phyloP scores from a whole-genome alignment of 2,797 vertebrate genomes.

The Lophius americanus region DNA sequence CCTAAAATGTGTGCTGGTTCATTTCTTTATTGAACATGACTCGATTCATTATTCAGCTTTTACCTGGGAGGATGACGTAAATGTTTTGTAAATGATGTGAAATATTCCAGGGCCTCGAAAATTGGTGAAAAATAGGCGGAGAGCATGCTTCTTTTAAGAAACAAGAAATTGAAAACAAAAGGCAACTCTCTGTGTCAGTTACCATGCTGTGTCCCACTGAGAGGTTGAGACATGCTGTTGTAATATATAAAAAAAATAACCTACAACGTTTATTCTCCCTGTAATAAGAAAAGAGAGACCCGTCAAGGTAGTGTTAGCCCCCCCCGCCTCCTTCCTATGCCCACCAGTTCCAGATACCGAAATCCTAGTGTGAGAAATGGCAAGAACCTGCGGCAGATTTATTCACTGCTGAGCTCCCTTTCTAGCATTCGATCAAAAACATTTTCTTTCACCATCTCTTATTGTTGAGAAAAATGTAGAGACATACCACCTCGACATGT shows the following conservation, averaged over 20 bases:
- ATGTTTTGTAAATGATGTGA: background rate
- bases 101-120: constrained; percentile 55
- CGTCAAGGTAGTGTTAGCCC: constrained; percentile 39
- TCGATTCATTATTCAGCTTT: background rate
- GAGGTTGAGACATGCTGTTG: constrained; percentile 58
- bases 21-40: background rate
- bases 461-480: constrained; percentile 64
- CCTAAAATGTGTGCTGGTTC: background rate
- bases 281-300: constrained; percentile 63
- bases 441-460: constrained; percentile 52
- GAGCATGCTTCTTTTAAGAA: constrained; percentile 60
- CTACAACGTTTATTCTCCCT: constrained; percentile 62
- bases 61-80: constrained; percentile 14
- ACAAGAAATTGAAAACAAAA: constrained; percentile 63
- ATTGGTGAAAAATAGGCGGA: constrained; percentile 56
- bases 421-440: constrained; percentile 63
- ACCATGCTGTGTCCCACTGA: constrained; percentile 48
- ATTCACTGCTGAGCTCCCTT: constrained; percentile 61
- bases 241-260: constrained; percentile 52
- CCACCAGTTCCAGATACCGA: constrained; percentile 62
- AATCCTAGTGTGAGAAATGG: constrained; percentile 67
- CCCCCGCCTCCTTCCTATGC: constrained; percentile 1
- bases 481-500: constrained; percentile 16
- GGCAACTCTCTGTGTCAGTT: constrained; percentile 40
- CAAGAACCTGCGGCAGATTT: constrained; percentile 58